Evolutionary conservation across 2,113 vertebrate genomes (phyloP), one percentile per base, ranked within the genome.

Genomic region (Grantiella picta): DNA sequence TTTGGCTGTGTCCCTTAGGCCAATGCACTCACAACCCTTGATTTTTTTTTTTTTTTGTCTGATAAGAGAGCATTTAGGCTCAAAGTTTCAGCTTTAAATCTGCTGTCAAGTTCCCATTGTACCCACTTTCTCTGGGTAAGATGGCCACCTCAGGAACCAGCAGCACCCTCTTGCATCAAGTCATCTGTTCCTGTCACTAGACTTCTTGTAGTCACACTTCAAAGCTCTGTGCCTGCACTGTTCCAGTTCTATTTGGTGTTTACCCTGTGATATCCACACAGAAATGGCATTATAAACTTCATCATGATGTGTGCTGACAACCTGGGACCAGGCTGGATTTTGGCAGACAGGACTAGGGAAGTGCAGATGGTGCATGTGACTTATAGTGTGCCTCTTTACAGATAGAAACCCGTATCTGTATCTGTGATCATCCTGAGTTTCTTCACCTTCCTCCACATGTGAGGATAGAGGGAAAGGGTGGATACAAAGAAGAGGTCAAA

Each of bases 361-460:
- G 42, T 64, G 44, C 5, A 38, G 66, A 64, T 2, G 13, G 16
- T 61, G 53, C 24, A 12, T 0, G 0, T 68, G 57, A 53, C 11
- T 76, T 3, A 0, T 0, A 38, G 44, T 6, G 19, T 35, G 49
- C 28, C 16, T 28, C 36, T 53, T 42, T 31, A 65, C 0, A 0
- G 40, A 38, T 6, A 70, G 42, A 75, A 88, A 59, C 28, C 9
- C 0, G 0, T 12, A 13, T 59, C 29, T 45, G 44, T 15, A 33
- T 38, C 49, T 54, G 29, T 50, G 35, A 50, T 33, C 2, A 0
- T 60, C 66, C 49, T 7, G 31, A 8, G 5, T 53, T 85, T 47
- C 86, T 71, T 59, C 49, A 18, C 18, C 25, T 35, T 33, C 53
- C 76, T 64, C 63, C 86, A 40, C 11, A 9, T 11, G 12, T 16